A percentile compares a stretch with the other conserved stretches of the same genome.
phyloP scores from a whole-genome alignment of 2,113 vertebrate genomes.

The Arvicanthis niloticus region DNA sequence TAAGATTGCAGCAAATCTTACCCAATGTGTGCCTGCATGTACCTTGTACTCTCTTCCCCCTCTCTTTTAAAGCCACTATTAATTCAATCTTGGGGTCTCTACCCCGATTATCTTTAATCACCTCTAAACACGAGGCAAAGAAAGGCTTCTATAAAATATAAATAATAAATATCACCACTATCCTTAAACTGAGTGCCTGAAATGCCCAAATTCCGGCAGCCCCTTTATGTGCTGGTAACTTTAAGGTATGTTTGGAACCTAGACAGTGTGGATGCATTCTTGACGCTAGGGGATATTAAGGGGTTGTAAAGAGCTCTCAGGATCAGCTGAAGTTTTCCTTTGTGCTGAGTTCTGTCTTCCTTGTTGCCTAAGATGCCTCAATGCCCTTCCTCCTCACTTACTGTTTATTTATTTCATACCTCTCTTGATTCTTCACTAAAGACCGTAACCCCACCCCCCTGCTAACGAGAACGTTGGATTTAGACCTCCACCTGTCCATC shows the following conservation, averaged over 20 bases:
- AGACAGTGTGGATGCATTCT: not conserved
- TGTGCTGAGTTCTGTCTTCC: not conserved
- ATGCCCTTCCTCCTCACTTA: not conserved
- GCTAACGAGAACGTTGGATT: not conserved
- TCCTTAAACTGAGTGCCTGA: conserved; percentile 7
- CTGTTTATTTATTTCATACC: not conserved
- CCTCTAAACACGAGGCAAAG: not conserved
- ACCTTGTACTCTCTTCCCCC: not conserved
- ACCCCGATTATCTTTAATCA: not conserved
- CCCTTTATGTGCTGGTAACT: not conserved
- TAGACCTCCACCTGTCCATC: not conserved
- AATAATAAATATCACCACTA: conserved; percentile 32
- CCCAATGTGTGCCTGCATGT: not conserved
- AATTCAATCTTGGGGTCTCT: not conserved
- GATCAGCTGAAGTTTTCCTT: not conserved
- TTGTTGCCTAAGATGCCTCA: not conserved
- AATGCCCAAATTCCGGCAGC: conserved; percentile 14
- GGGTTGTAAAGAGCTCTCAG: not conserved
- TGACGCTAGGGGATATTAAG: not conserved
- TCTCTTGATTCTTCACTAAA: not conserved
- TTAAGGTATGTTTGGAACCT: not conserved
- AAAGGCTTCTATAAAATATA: not conserved
- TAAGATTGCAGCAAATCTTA: conserved; percentile 38
- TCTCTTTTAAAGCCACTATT: not conserved
- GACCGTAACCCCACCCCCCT: not conserved